Evolutionary conservation across 1,140 invertebrate genomes (phyloP).

Genomic region (Megathymus violae): DNA sequence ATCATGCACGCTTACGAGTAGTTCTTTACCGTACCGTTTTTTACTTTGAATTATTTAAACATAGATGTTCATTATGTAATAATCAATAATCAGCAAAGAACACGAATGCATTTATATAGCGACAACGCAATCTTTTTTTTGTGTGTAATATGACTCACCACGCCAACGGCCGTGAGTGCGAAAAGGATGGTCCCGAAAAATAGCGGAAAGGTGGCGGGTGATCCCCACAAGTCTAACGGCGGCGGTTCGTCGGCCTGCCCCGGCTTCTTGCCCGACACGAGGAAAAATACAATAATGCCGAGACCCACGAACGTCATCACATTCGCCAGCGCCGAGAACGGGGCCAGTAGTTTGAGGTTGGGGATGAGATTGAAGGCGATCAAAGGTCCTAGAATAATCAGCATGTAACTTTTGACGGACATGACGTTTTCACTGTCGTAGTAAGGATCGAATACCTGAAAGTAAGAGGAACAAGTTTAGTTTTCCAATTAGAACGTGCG

Average conservation of each 20-base stretch:
- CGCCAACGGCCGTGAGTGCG: conserved; percentile 94
- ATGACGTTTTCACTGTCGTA: conserved; percentile 46
- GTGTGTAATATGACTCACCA: conserved; percentile 85
- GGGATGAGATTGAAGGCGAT: conserved; percentile 89
- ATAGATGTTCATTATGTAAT: too few species aligned
- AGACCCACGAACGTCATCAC: conserved; percentile 88
- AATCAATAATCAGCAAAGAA: neutral
- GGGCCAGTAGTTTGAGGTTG: conserved; percentile 91
- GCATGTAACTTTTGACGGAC: conserved; percentile 83
- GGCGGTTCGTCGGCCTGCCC: conserved; percentile 56
- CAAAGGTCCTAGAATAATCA: conserved; percentile 87
- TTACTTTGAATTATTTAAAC: too few species aligned
- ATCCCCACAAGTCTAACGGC: conserved; percentile 84
- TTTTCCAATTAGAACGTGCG: too few species aligned
- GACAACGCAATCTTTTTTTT: too few species aligned
- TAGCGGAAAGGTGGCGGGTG: conserved; percentile 85
- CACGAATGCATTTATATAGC: too few species aligned
- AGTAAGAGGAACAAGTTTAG: too few species aligned
- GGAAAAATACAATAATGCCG: conserved; percentile 88
- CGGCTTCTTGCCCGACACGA: conserved; percentile 86
- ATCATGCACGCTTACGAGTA: too few species aligned
- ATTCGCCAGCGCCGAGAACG: conserved; percentile 93
- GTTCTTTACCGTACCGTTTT: too few species aligned
- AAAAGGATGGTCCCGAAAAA: conserved; percentile 95
- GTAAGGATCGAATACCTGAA: conserved; percentile 79